Evolutionary conservation across 2,797 vertebrate species (phyloP).

Genomic region (Betta splendens): DNA sequence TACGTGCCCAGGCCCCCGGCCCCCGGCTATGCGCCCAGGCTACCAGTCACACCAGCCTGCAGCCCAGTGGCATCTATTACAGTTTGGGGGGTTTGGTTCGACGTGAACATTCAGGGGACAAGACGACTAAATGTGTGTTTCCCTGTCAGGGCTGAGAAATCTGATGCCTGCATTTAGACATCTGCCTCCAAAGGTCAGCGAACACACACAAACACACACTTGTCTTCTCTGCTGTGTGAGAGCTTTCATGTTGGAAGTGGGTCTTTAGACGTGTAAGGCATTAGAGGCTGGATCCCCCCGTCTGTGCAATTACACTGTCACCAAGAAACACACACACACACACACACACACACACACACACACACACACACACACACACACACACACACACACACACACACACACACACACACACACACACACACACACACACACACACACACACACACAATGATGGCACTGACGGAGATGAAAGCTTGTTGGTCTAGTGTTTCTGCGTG

Average conservation of each 20-base stretch:
- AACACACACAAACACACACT: constrained; percentile 45
- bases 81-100: too few species aligned
- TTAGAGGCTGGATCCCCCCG: constrained; percentile 73
- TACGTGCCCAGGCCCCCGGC: too few species aligned
- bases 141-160: neutral
- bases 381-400: constrained; percentile 27
- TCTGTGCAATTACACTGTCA: constrained; percentile 79
- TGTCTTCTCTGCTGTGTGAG: constrained; percentile 30
- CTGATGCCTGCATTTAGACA: neutral
- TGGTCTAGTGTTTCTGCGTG: constrained; percentile 53
- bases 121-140: too few species aligned
- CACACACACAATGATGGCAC: constrained; percentile 56
- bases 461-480: constrained; percentile 78
- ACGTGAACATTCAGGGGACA: too few species aligned
- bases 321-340: constrained; percentile 51
- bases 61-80: too few species aligned
- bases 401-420: constrained; percentile 23
- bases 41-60: too few species aligned
- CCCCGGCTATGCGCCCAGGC: too few species aligned
- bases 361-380: too few species aligned
- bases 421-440: constrained; percentile 44
- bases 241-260: constrained; percentile 79
- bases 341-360: constrained; percentile 36
- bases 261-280: constrained; percentile 77
- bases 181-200: constrained; percentile 27